A percentile compares a stretch with the other conserved stretches of the same genome.
These are phyloP conservation scores for Lasioglossum pauxillum DNA, from an alignment of 2,888 invertebrate genomes.

Conservation along the genomic window DNA sequence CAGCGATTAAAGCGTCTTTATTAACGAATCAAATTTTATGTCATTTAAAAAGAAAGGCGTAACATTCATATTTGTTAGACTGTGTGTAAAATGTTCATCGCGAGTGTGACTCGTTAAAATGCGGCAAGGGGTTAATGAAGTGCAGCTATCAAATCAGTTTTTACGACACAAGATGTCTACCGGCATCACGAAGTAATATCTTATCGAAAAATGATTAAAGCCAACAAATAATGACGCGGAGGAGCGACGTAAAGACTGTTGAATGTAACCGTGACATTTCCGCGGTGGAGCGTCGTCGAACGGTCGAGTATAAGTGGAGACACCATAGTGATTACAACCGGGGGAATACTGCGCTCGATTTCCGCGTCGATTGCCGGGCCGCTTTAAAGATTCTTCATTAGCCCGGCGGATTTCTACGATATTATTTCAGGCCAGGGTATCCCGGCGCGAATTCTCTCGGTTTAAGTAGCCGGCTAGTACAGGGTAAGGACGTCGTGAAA, in stretches of 20 bases:
- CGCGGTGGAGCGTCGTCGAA: background rate
- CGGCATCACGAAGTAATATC: too few relatives aligned
- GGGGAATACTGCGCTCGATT: background rate
- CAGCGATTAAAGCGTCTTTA: too few relatives aligned
- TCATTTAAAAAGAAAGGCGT: too few relatives aligned
- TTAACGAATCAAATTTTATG: too few relatives aligned
- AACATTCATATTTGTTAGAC: too few relatives aligned
- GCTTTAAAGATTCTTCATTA: constrained; percentile 23
- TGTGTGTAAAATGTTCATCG: too few relatives aligned
- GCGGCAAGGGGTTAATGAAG: background rate
- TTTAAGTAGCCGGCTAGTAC: constrained; percentile 44
- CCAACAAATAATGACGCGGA: background rate
- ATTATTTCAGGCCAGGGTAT: constrained; percentile 30
- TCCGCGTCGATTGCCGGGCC: background rate
- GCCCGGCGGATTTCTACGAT: constrained; percentile 30
- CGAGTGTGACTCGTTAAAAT: too few relatives aligned
- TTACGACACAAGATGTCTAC: background rate
- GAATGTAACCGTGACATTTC: background rate
- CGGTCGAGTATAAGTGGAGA: background rate
- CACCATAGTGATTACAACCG: background rate
- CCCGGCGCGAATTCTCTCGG: constrained; percentile 24
- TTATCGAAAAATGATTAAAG: background rate
- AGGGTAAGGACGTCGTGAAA: constrained; percentile 49
- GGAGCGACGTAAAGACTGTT: background rate
- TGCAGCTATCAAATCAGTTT: background rate